Evolutionary conservation across 2,113 vertebrate genomes (phyloP), one percentile per base, ranked within the genome.

Genomic region (Pleuronectes platessa): DNA sequence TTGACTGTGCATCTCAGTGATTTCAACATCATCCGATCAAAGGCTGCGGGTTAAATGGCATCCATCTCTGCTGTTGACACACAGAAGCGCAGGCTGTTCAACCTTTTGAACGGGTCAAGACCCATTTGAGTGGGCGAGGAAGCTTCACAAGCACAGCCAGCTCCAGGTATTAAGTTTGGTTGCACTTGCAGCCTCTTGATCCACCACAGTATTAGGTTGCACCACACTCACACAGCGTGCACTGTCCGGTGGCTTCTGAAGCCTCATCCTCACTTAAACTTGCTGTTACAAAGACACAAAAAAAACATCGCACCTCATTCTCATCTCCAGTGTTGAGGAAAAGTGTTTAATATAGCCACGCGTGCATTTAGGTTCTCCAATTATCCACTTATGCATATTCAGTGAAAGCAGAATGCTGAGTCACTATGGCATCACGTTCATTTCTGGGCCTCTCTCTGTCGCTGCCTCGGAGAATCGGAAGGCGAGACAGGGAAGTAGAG

Each of bases 371-470:
- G 74, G 81, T 47, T 74, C 66, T 73, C 62, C 69, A 70, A 67
- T 84, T 76, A 84, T 79, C 63, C 55, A 62, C 78, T 76, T 70
- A 3, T 81, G 78, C 75, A 88, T 82, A 84, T 84, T 86, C 78
- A 80, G 79, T 56, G 49, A 77, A 81, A 88, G 64, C 67, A 87
- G 90, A 90, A 66, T 82, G 88, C 87, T 0, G 69, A 83, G 88
- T 91, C 89, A 89, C 74, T 63, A 71, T 61, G 56, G 70, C 80
- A 71, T 89, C 82, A 26, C 63, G n/a, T 91, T 88, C 54, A 54
- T 78, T 51, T 51, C 15, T 51, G 47, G 47, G 15, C 47, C 40
- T 42, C 40, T 42, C 40, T 49, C 18, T 23, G 59, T 71, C 77
- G 23, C 59, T 51, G 70, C 63, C 53, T 80, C 18, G 9, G 18